Evolutionary conservation across 2,113 vertebrate species (phyloP).

Genomic region (Petrocephalus microphthalmus): DNA sequence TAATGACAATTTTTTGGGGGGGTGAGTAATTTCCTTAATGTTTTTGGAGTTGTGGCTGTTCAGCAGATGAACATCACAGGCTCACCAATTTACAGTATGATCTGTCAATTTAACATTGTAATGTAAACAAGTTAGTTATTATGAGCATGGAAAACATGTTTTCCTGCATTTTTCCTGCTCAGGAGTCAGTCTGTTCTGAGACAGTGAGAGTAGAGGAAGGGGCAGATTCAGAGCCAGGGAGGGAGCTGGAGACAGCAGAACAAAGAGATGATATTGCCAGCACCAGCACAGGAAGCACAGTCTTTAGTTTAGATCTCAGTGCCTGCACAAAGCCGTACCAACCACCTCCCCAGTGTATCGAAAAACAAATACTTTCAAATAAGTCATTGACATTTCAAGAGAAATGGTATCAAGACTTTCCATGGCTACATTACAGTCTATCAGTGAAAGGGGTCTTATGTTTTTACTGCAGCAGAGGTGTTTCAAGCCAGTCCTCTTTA

Average conservation of each 20-base stretch:
- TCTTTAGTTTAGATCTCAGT: not conserved
- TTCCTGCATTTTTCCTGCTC: not conserved
- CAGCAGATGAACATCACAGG: too few relatives aligned
- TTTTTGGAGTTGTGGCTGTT: too few relatives aligned
- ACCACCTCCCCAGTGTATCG: slow-evolving; percentile 14
- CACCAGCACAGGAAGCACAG: slow-evolving; percentile 1
- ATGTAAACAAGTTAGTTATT: not conserved
- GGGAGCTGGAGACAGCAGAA: not conserved
- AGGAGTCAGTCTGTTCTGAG: slow-evolving; percentile 15
- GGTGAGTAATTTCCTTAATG: too few relatives aligned
- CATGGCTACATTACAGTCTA: slow-evolving; percentile 16
- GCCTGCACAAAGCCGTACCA: not conserved
- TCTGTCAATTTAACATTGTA: too few relatives aligned
- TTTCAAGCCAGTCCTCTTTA: slow-evolving; percentile 23
- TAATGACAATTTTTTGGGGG: too few relatives aligned
- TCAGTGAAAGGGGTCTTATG: not conserved
- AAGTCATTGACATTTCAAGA: slow-evolving; percentile 3
- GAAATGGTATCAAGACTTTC: not conserved
- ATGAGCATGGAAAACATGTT: slow-evolving; percentile 16
- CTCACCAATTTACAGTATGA: too few relatives aligned
- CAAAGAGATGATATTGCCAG: not conserved
- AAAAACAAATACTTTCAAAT: slow-evolving; percentile 6
- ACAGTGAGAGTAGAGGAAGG: slow-evolving; percentile 12
- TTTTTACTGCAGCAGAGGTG: slow-evolving; percentile 10
- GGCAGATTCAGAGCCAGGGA: not conserved